Evolutionary conservation across 2,888 invertebrate genomes (phyloP).

Genomic region (Nemotelus nigrinus): DNA sequence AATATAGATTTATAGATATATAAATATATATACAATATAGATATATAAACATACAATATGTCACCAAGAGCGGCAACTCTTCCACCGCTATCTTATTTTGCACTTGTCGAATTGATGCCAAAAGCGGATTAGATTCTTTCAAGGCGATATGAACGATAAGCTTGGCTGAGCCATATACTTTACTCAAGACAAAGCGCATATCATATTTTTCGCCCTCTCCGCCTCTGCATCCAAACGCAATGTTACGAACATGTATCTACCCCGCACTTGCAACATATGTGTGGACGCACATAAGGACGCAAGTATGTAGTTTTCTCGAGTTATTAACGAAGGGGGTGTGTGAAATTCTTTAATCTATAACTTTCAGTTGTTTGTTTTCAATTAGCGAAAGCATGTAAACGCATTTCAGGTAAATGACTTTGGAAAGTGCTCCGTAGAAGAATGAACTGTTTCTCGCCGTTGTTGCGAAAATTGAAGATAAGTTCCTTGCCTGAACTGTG

Average conservation of each 20-base stretch:
- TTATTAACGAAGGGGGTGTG: conserved; percentile 38
- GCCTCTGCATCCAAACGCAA: not conserved
- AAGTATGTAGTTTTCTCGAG: not conserved
- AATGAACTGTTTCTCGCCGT: conserved; percentile 7
- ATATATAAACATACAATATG: not conserved
- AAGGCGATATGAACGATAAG: conserved; percentile 30
- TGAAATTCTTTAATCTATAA: conserved; percentile 22
- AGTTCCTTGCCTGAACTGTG: not conserved
- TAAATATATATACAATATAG: no score
- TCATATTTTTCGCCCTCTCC: not conserved
- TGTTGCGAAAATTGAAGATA: not conserved
- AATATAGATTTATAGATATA: not conserved
- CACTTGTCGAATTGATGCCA: conserved; percentile 41
- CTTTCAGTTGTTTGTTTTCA: conserved; percentile 35
- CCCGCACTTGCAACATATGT: not conserved
- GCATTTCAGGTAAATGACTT: conserved; percentile 44
- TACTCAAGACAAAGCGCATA: not conserved
- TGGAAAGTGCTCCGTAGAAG: conserved; percentile 21
- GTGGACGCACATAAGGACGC: not conserved
- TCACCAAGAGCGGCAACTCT: not conserved
- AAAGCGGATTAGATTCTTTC: conserved; percentile 42
- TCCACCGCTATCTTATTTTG: conserved; percentile 10
- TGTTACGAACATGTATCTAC: not conserved
- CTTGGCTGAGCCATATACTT: conserved; percentile 26
- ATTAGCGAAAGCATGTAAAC: conserved; percentile 24